phyloP scores from a whole-genome alignment of 2,888 invertebrate genomes.

The Acleris laterana region DNA sequence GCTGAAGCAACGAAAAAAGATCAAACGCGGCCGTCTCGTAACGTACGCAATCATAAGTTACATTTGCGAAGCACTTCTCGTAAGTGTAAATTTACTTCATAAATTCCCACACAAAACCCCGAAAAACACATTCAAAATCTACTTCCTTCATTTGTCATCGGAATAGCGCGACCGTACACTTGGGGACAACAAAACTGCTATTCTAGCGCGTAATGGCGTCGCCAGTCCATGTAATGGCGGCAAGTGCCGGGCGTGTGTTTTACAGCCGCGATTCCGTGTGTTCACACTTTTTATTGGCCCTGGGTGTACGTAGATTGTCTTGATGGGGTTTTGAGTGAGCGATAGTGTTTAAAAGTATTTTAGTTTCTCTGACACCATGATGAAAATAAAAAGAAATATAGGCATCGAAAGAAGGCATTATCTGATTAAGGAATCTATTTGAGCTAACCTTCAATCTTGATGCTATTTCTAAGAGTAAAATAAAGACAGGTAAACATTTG shows the following conservation, averaged over 20 bases:
- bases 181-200: constrained; percentile 59
- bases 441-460: too few relatives aligned
- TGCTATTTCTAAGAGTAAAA: too few relatives aligned
- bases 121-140: constrained; percentile 38
- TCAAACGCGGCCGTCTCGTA: too few relatives aligned
- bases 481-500: too few relatives aligned
- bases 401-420: too few relatives aligned
- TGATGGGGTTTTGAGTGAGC: constrained; percentile 34
- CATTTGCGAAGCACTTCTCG: constrained; percentile 5
- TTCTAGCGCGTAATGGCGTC: constrained; percentile 54
- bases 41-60: background rate
- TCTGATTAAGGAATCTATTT: too few relatives aligned
- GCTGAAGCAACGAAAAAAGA: too few relatives aligned
- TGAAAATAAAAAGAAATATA: too few relatives aligned
- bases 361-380: background rate
- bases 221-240: constrained; percentile 53
- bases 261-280: constrained; percentile 39
- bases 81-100: constrained; percentile 7
- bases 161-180: constrained; percentile 54
- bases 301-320: constrained; percentile 30
- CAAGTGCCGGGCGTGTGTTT: constrained; percentile 41
- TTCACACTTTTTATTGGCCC: constrained; percentile 39
- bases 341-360: constrained; percentile 14
- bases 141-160: constrained; percentile 52
- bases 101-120: constrained; percentile 29